These are phyloP conservation scores for Agapornis canus DNA, from an alignment of 2,797 vertebrate species.

Conservation along the genomic window DNA sequence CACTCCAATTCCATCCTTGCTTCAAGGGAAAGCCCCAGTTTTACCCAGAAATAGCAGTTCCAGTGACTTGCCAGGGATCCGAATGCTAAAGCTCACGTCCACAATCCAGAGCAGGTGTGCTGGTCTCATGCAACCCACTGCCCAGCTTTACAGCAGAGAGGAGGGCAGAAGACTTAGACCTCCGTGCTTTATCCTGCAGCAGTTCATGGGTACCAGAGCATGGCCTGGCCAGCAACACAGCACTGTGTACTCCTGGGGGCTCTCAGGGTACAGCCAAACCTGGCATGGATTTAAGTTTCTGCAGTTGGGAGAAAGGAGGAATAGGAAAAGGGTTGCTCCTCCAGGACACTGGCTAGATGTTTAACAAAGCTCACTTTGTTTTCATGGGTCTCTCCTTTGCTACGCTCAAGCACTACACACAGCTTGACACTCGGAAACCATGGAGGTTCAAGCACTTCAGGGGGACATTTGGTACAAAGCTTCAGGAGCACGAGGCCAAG, in stretches of 20 bases:
- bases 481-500: neutral
- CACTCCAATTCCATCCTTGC: neutral
- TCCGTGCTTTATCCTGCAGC: neutral
- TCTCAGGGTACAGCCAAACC: neutral
- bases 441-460: neutral
- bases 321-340: neutral
- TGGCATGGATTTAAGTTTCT: neutral
- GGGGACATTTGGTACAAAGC: neutral
- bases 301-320: neutral
- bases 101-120: rapidly evolving
- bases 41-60: neutral
- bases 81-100: neutral
- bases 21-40: neutral
- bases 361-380: neutral
- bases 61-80: neutral
- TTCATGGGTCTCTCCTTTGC: neutral
- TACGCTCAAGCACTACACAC: rapidly evolving
- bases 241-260: rapidly evolving
- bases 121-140: neutral
- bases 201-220: neutral
- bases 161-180: rapidly evolving
- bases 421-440: rapidly evolving
- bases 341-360: neutral
- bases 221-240: rapidly evolving
- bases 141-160: neutral